Base-by-base conservation (phyloP, 2,113 vertebrate genomes). In the Sinocyclocheilus anophthalmus region DNA sequence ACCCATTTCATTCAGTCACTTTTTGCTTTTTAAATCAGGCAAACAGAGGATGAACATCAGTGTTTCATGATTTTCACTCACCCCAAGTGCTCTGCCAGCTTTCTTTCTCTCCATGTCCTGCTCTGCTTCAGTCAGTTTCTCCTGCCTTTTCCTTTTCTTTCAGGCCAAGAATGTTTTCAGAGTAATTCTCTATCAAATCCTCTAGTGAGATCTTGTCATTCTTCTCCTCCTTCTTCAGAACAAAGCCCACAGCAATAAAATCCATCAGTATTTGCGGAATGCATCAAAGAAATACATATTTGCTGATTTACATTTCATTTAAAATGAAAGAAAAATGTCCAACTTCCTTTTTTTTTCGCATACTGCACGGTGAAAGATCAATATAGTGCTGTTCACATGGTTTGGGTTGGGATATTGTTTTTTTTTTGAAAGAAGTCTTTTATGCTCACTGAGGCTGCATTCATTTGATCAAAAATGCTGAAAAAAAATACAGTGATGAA, bases 71-170 rank as follows among this genome's bases (percentile, higher is more conserved):
- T 18, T 20, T 12, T 9, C 37, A 81, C 86, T 79, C 93, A 99
- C 98, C 94, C 97, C 96, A 61, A 99, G 84, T 0, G 97, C 96
- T 90, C 96, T 97, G 76, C 98, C 98, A 5, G 98, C 98, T 93
- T 97, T 99, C 87, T 98, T 97, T 92, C 95, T 97, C 93, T 99
- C 98, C 96, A 99, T 95, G 89, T 98, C 97, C 93, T 97, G 95
- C n/a, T 94, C 95, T 16, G 95, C 95, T 91, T 95, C 98, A 82
- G 95, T 93, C 65, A 97, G 96, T 92, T 98, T 98, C 88, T 99
- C 97, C 96, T 98, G 96, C 96, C 97, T 95, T 95, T 99, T 99
- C 91, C 97, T 97, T 94, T 97, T 99, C 91, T 99, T 99, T 97
- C 98, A 99, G 1, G 97, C 96, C 92, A 99, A 95, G 91, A 99